phyloP scores from a whole-genome alignment of 1,140 invertebrate genomes.

The Trichonephila clavipes region DNA sequence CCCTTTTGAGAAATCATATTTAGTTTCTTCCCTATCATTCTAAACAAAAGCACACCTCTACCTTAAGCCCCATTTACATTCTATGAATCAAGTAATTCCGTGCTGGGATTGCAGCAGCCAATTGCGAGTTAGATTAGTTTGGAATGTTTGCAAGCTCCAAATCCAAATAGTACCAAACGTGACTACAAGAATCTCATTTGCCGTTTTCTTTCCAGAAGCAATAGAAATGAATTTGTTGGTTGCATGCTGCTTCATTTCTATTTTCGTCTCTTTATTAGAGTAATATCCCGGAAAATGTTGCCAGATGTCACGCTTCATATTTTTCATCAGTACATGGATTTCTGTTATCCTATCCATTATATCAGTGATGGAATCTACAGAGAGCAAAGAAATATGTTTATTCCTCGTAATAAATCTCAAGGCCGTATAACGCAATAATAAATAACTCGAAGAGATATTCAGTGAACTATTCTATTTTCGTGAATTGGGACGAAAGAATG shows the following conservation, averaged over 20 bases:
- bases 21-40: constrained; percentile 50
- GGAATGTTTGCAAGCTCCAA: constrained; percentile 13
- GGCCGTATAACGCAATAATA: no score
- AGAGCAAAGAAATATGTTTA: neutral
- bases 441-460: no score
- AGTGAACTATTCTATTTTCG: no score
- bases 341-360: neutral
- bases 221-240: constrained; percentile 40
- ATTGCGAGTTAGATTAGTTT: constrained; percentile 50
- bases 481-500: no score
- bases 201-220: constrained; percentile 23
- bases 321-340: neutral
- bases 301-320: constrained; percentile 12
- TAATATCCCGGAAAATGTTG: constrained; percentile 39
- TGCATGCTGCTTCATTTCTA: constrained; percentile 2
- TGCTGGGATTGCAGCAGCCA: constrained; percentile 18
- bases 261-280: neutral
- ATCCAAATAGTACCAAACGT: constrained; percentile 40
- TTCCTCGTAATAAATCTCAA: neutral
- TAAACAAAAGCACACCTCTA: neutral
- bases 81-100: constrained; percentile 10
- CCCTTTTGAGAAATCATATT: constrained; percentile 66
- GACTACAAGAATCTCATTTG: constrained; percentile 33
- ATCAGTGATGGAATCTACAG: neutral
- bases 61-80: constrained; percentile 26